A percentile compares a stretch with the other conserved stretches of the same genome.
Evolutionary conservation across 2,797 vertebrate genomes (phyloP).

Genomic region (Chrysocyon brachyurus): DNA sequence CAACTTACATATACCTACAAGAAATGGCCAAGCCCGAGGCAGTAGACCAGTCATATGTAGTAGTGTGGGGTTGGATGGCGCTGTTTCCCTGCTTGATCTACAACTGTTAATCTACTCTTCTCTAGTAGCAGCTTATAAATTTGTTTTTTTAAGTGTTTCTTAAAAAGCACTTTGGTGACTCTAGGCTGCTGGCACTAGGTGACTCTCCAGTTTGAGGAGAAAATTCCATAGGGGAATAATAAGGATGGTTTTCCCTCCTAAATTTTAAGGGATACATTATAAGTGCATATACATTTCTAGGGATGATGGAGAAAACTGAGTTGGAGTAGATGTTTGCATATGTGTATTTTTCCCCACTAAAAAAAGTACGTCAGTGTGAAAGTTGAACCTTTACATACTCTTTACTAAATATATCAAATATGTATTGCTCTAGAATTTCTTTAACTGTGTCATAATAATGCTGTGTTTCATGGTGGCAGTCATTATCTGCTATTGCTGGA

Average conservation of each 20-base stretch:
- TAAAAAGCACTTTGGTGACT: not conserved
- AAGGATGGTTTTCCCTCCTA: not conserved
- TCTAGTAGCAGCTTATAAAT: not conserved
- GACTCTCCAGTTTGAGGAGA: conserved; percentile 4
- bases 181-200: not conserved
- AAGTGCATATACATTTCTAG: not conserved
- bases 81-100: not conserved
- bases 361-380: conserved; percentile 32
- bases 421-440: not conserved
- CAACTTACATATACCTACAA: not conserved
- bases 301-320: not conserved
- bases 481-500: not conserved
- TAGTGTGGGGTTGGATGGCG: not conserved
- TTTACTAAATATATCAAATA: not conserved
- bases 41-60: not conserved
- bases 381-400: not conserved
- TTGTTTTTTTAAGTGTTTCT: not conserved
- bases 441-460: not conserved
- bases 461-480: not conserved
- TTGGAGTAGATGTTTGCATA: not conserved
- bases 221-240: not conserved
- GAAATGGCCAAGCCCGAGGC: not conserved
- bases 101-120: not conserved
- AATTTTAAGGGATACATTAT: not conserved
- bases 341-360: not conserved